Evolutionary conservation across 2,113 vertebrate species (phyloP).

Genomic region (Patagioenas fasciata): DNA sequence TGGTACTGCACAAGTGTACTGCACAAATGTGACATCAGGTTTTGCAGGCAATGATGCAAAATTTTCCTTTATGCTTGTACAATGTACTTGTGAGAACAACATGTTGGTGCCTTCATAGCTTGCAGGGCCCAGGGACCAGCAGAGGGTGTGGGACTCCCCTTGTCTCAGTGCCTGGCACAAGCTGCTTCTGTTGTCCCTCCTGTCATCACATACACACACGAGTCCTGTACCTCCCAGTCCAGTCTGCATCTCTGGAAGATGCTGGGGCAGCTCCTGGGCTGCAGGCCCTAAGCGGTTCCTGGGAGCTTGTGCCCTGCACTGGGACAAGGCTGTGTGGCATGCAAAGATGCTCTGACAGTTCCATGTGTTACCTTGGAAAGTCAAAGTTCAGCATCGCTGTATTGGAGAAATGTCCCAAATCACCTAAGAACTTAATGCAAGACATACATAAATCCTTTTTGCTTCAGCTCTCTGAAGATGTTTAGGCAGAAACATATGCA

Average conservation of each 20-base stretch:
- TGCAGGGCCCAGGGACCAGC: not conserved
- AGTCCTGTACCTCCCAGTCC: not conserved
- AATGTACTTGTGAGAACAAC: not conserved
- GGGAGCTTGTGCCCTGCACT: not conserved
- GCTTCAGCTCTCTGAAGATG: not conserved
- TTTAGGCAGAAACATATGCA: not conserved
- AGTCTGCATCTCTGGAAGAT: not conserved
- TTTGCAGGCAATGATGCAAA: not conserved
- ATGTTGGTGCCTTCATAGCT: not conserved
- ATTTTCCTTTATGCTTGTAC: not conserved
- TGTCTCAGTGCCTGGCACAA: not conserved
- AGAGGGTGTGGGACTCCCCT: not conserved
- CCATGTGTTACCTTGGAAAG: not conserved
- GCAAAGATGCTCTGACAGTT: not conserved
- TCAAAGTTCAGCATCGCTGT: not conserved
- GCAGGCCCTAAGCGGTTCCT: not conserved
- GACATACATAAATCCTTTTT: not conserved
- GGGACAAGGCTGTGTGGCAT: not conserved
- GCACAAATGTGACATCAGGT: not conserved
- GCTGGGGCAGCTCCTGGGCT: not conserved
- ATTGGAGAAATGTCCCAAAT: not conserved
- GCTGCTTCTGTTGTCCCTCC: not conserved
- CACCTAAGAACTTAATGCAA: not conserved
- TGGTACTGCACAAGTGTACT: not conserved
- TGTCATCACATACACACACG: rapidly evolving